Base-by-base conservation (phyloP, 1,140 invertebrate species). In the Archegozetes longisetosus region DNA sequence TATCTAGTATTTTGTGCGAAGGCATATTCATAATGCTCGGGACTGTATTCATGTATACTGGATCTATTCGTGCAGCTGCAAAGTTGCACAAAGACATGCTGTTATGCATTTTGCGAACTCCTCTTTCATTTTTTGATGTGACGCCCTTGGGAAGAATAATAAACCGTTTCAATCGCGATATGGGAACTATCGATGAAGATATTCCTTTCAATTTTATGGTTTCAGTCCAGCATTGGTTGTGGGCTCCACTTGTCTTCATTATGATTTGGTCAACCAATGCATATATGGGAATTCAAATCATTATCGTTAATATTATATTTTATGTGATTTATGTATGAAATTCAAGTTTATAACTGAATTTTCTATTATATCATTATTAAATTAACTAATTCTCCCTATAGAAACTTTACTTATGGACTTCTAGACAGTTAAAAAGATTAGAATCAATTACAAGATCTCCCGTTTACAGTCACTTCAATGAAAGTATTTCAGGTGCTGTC, bases 381-480 rank as follows among this genome's bases (percentile, higher is more conserved):
- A 66, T 48, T 68, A 69, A 26, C 61, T 70, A 28, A 9, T 12
- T 89, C 60, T 47, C 66, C 50, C 64, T 66, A 50, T 67, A 79
- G 71, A 72, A 54, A 65, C 74, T 76, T 53, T 79, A 76, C 62
- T 71, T 79, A 9, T 69, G 71, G 3, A 77, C 76, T 12, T 74
- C 76, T 2, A 61, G 79, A 25, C 78, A 79, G 64, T 66, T 80
- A 46, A 76, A 76, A 63, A 63, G 78, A 52, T 66, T 80, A 12
- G 75, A 78, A 62, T 79, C 77, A 2, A 70, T 75, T 1, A 71
- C 75, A 0, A 64, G 75, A 22, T 79, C 76, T 32, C 78, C 75
- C 6, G 75, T 79, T 47, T 80, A 75, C 60, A 73, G 71, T 20
- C 75, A 79, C 66, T 79, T 80, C 65, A 73, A 69, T 54, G 77